These are phyloP conservation scores for Noctua comes DNA, from an alignment of 2,888 invertebrate species.

Conservation along the genomic window DNA sequence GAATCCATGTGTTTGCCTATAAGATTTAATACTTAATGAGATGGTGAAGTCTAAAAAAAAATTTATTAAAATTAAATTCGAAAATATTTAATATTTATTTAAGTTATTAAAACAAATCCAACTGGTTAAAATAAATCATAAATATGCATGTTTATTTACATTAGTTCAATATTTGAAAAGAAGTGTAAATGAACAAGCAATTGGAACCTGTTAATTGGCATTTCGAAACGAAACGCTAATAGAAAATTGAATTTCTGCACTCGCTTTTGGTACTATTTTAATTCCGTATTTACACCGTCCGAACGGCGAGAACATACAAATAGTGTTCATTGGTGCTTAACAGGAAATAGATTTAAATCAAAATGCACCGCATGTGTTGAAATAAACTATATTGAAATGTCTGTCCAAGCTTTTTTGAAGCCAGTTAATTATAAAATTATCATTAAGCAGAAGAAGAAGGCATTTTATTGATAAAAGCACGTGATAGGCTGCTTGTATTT, in stretches of 20 bases:
- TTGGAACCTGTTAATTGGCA: background rate
- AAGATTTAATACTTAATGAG: too few species aligned
- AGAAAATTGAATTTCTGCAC: conserved; percentile 25
- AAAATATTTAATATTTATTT: too few species aligned
- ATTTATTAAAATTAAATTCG: too few species aligned
- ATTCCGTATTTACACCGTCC: background rate
- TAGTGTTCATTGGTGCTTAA: background rate
- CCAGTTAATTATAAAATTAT: background rate
- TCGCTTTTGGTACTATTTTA: conserved; percentile 21
- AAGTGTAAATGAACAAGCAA: conserved; percentile 4
- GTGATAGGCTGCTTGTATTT: background rate
- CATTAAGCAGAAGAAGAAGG: too few species aligned
- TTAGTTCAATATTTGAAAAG: too few species aligned
- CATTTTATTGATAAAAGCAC: too few species aligned
- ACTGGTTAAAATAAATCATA: too few species aligned
- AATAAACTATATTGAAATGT: background rate
- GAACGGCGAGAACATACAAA: conserved; percentile 21
- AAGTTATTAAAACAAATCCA: too few species aligned
- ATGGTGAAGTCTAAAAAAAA: too few species aligned
- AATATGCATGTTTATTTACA: too few species aligned
- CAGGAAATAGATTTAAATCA: background rate
- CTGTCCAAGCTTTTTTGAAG: background rate
- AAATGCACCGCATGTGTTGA: background rate
- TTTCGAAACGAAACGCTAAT: conserved; percentile 16
- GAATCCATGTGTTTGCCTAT: too few species aligned